Evolutionary conservation across 2,797 vertebrate genomes (phyloP), one percentile per base, ranked within the genome.

Genomic region (Crotalus adamanteus): DNA sequence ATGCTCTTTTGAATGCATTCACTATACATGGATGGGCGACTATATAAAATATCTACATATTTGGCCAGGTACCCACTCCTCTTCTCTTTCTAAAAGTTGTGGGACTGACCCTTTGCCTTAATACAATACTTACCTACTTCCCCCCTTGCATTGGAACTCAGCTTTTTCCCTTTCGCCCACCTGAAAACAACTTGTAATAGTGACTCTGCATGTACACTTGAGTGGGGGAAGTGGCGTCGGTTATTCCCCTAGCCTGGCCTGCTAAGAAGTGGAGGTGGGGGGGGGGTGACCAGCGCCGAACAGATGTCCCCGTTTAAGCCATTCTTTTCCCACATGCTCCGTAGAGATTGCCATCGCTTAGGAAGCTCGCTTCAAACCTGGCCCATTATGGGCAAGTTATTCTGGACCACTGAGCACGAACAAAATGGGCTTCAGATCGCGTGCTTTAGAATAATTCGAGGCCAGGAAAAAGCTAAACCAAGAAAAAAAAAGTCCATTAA

Each of bases 311-410:
- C 97, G 98, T 99, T 99, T 98, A 98, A 98, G 97, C 97, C 98
- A 98, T 98, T 98, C 98, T 98, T 98, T 98, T 98, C 98, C 98
- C 97, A 98, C 97, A 98, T 98, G 98, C 98, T 98, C 98, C 98
- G 98, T 98, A 98, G 98, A 98, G 98, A 98, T 98, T 98, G 98
- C 98, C 98, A 97, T 98, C 98, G 98, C 97, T 89, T 97, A 98
- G 98, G 98, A 99, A 99, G 98, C 98, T 98, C 98, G 98, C 98
- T 98, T 98, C 98, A 98, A 98, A 99, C 98, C 98, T 98, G 98
- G 98, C 98, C 98, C 98, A 97, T 98, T 98, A 99, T 99, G 98
- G 98, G 98, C 98, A 98, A 98, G 98, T 99, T 99, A 99, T 99
- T 99, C 98, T 98, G 98, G 98, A 98, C 98, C 98, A 98, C 97